Percentiles rank a stretch among this genome's conserved stretches.
These are phyloP conservation scores for Psammodynastes pulverulentus DNA, from an alignment of 2,113 vertebrate genomes.

Conservation along the genomic window DNA sequence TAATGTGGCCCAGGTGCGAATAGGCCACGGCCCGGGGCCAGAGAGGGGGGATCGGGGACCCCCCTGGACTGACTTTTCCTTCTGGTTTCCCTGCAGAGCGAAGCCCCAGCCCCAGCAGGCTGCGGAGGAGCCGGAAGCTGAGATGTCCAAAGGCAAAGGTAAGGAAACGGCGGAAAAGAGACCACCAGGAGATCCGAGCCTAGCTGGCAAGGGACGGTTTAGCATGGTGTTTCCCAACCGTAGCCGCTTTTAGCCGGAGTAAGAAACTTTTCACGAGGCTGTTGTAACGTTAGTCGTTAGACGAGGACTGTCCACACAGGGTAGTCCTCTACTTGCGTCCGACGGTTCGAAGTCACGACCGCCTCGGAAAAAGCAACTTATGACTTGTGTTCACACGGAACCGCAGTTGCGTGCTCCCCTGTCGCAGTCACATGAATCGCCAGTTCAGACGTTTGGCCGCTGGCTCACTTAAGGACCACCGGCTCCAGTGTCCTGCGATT, in stretches of 20 bases:
- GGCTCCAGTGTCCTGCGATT: too few species aligned
- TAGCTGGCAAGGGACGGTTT: not conserved
- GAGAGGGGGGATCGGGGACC: too few species aligned
- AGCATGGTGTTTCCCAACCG: rapidly evolving
- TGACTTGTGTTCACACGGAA: too few species aligned
- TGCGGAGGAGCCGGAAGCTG: not conserved
- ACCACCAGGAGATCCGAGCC: not conserved
- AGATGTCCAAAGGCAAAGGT: conserved; percentile 37
- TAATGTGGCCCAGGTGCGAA: too few species aligned
- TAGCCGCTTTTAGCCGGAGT: not conserved
- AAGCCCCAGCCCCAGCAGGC: not conserved
- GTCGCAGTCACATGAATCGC: not conserved
- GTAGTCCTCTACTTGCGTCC: not conserved
- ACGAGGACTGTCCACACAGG: not conserved
- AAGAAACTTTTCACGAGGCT: too few species aligned
- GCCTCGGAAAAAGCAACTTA: not conserved
- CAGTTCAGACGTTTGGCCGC: not conserved
- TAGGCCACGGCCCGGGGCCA: too few species aligned
- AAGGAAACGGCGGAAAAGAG: not conserved
- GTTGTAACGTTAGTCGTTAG: not conserved
- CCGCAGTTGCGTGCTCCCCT: too few species aligned
- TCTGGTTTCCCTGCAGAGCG: conserved; percentile 32
- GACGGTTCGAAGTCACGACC: too few species aligned
- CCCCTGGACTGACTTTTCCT: not conserved
- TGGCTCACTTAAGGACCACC: not conserved